Percentiles rank a stretch among this genome's conserved stretches.
These are phyloP conservation scores for Hirudo medicinalis DNA, from an alignment of 1,140 invertebrate species.

Conservation along the genomic window DNA sequence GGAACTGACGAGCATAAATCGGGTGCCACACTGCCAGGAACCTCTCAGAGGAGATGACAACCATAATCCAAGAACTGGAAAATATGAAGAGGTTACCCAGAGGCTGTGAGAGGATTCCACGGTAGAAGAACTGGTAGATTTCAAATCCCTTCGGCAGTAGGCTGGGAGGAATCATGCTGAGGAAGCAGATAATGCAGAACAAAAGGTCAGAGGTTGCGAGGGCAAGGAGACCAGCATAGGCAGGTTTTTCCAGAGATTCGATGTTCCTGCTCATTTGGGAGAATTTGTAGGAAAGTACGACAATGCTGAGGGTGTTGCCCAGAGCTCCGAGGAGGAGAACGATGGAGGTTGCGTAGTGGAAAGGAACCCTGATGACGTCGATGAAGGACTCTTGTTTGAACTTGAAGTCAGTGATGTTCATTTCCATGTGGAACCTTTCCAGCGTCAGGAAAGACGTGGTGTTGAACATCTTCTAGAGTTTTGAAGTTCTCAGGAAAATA, in stretches of 20 bases:
- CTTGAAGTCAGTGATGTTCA: no score
- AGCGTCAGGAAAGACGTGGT: no score
- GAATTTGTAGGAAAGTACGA: no score
- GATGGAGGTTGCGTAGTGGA: no score
- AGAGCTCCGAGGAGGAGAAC: no score
- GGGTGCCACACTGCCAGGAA: conserved; percentile 23
- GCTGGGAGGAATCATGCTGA: not conserved
- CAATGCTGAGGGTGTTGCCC: no score
- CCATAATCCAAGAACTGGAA: conserved; percentile 22
- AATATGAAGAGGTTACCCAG: conserved; percentile 21
- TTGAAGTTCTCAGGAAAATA: no score
- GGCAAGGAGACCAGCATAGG: conserved; percentile 17
- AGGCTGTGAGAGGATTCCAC: not conserved
- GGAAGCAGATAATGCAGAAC: conserved; percentile 15
- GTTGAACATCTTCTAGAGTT: no score
- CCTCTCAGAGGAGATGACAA: conserved; percentile 16
- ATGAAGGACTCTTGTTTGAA: no score
- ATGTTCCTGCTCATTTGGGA: not conserved
- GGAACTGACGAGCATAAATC: conserved; percentile 16
- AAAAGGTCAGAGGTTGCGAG: conserved; percentile 20
- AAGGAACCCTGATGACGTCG: no score
- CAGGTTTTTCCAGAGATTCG: conserved; percentile 13
- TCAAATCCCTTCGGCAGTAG: not conserved
- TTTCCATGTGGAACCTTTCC: no score
- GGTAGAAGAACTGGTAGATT: not conserved